Evolutionary conservation across 2,888 invertebrate species (phyloP).

Genomic region (Harmothoe impar): DNA sequence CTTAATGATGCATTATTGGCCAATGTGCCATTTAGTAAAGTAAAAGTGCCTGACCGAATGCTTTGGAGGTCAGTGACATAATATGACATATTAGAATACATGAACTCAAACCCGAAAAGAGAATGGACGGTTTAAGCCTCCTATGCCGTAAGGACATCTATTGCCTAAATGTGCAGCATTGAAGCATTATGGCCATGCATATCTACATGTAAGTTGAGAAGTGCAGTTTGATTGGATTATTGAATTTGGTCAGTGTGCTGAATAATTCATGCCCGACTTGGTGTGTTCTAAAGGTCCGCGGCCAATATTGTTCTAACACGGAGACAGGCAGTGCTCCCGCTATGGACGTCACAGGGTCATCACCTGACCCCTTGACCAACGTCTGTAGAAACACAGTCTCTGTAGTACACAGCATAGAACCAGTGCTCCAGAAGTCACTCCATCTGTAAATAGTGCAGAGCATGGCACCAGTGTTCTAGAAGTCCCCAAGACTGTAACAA

Average conservation of each 20-base stretch:
- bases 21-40: too few species aligned
- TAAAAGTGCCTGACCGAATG: too few species aligned
- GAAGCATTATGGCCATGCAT: not conserved
- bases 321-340: not conserved
- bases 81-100: too few species aligned
- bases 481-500: too few species aligned
- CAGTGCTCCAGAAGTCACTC: not conserved
- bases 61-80: too few species aligned
- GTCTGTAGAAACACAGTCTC: not conserved
- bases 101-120: too few species aligned
- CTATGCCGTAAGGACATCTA: too few species aligned
- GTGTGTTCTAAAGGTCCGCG: not conserved
- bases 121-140: too few species aligned
- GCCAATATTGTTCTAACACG: constrained; percentile 6
- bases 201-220: not conserved
- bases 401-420: not conserved
- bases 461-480: not conserved
- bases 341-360: not conserved
- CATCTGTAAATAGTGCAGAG: too few species aligned
- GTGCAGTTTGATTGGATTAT: not conserved
- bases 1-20: too few species aligned
- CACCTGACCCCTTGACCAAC: not conserved
- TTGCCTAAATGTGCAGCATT: not conserved
- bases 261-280: not conserved
- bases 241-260: not conserved